phyloP scores from a whole-genome alignment of 2,888 invertebrate species.

The Nomada ruficornis region DNA sequence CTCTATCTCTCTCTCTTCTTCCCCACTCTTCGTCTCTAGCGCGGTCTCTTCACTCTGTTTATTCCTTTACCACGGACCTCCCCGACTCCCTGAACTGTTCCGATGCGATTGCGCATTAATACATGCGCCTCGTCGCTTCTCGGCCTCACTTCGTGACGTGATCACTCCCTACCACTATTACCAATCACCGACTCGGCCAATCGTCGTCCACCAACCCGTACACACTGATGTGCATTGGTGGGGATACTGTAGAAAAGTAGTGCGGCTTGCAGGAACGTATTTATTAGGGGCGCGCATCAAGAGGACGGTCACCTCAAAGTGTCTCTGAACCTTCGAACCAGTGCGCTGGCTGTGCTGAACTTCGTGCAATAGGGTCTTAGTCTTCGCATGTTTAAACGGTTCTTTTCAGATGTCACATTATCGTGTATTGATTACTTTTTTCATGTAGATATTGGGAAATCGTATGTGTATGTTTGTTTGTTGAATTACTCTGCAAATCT shows the following conservation, averaged over 20 bases:
- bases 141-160: constrained; percentile 77
- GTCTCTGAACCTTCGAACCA: constrained; percentile 48
- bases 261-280: constrained; percentile 70
- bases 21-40: constrained; percentile 60
- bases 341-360: constrained; percentile 31
- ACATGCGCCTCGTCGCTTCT: constrained; percentile 76
- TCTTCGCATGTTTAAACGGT: constrained; percentile 50
- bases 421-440: constrained; percentile 31
- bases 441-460: background rate
- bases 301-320: constrained; percentile 56
- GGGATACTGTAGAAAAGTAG: constrained; percentile 71
- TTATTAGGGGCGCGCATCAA: constrained; percentile 46
- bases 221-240: constrained; percentile 57
- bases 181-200: constrained; percentile 66
- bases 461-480: background rate
- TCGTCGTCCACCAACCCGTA: constrained; percentile 67
- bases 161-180: constrained; percentile 55
- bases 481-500: background rate
- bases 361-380: constrained; percentile 41
- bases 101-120: constrained; percentile 83
- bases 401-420: constrained; percentile 43
- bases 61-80: constrained; percentile 79
- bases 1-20: constrained; percentile 74
- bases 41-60: constrained; percentile 79
- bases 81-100: constrained; percentile 77